Evolutionary conservation across 2,113 vertebrate species (phyloP).

Genomic region (Pelobates fuscus): DNA sequence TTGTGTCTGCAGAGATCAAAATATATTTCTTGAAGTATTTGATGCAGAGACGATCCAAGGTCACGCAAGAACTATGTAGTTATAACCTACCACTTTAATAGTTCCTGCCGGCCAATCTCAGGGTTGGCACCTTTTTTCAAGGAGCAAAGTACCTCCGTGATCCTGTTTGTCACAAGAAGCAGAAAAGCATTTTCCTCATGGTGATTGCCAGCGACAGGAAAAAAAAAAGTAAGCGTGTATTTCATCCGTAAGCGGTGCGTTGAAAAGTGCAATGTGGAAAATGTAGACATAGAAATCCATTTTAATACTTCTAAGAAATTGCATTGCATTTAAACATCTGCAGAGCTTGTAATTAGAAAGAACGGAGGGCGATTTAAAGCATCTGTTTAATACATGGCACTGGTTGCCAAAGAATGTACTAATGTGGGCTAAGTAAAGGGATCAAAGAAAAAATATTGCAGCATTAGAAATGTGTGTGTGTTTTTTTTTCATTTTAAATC

Average conservation of each 20-base stretch:
- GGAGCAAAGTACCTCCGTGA: background rate
- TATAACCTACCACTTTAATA: background rate
- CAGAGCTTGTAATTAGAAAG: background rate
- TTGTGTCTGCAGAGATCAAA: background rate
- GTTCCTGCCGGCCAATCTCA: too few relatives aligned
- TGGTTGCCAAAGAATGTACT: background rate
- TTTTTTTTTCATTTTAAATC: background rate
- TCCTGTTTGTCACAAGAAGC: background rate
- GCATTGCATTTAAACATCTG: background rate
- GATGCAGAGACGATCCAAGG: background rate
- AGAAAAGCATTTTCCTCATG: background rate
- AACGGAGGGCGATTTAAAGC: background rate
- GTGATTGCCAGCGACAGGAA: background rate
- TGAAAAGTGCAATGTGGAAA: background rate
- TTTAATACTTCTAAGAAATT: background rate
- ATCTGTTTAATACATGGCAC: background rate
- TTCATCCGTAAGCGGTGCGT: background rate
- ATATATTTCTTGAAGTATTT: background rate
- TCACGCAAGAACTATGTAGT: background rate
- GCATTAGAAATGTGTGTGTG: constrained; percentile 3
- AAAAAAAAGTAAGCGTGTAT: background rate
- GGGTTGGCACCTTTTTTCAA: background rate
- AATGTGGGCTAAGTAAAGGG: background rate
- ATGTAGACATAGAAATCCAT: background rate
- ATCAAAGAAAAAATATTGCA: background rate